Base-by-base conservation (phyloP, 2,797 vertebrate species). In the Xenentodon cancila region DNA sequence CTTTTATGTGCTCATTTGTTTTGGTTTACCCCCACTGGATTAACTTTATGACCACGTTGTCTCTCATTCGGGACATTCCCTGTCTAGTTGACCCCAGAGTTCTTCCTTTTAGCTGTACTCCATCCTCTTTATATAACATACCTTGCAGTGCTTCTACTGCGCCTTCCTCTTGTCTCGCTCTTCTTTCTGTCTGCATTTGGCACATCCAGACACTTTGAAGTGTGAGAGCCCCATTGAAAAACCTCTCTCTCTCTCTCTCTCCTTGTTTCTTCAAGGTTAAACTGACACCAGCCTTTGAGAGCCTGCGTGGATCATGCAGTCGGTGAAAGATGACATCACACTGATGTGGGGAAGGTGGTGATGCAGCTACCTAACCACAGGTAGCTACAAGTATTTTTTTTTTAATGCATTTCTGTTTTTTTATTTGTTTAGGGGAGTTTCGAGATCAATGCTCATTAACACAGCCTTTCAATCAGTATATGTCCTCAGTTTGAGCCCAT, bases 161-260 rank as follows among this genome's bases (percentile, higher is more conserved):
- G n/a, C n/a, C n/a, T 25, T 25, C 25, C 25, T 25, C 34, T 37
- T 9, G 6, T 12, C 34, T 37, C 34, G 9, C 25, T 37, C 34
- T 12, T 37, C 34, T 13, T 37, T 37, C 34, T 37, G 34, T 47
- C 18, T 44, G 40, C 7, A 0, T 73, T 71, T 77, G 67, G 81
- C 65, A 75, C 57, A 22, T 72, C 5, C 4, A 61, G 72, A 68
- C 73, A 77, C 80, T 83, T 76, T 80, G 79, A 88, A 84, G 72
- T 58, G 58, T 51, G 49, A 66, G 66, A 63, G 73, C 42, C 55
- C 56, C 45, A 7, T 53, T 68, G 50, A 82, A 79, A 25, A 3
- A 3, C 25, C 25, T 25, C 25, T 25, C 25, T 25, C 25, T 25
- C n/a, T 47, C 53, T 80, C 47, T 68, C n/a, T 63, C 19, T 68